These are phyloP conservation scores for Psococerastis gibbosa DNA, from an alignment of 2,888 invertebrate species.

Conservation along the genomic window DNA sequence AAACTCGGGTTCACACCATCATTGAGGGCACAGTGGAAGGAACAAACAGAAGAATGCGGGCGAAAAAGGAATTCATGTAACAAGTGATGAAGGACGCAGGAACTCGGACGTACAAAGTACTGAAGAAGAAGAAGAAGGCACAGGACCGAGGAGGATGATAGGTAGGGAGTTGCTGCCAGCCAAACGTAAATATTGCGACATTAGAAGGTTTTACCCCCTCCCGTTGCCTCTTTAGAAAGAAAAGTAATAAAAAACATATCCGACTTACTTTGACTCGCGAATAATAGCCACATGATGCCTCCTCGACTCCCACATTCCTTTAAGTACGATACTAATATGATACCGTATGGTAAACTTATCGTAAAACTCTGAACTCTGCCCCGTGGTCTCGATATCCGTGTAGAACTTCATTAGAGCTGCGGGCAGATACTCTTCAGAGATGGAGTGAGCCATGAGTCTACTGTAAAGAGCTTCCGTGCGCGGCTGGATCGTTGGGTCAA, in stretches of 20 bases:
- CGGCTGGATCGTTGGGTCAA: slow-evolving; percentile 31
- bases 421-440: slow-evolving; percentile 63
- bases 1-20: too few relatives aligned
- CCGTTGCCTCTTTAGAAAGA: too few relatives aligned
- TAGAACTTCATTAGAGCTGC: slow-evolving; percentile 95
- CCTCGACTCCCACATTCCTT: slow-evolving; percentile 86
- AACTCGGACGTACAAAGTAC: too few relatives aligned
- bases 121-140: too few relatives aligned
- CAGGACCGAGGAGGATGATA: too few relatives aligned
- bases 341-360: slow-evolving; percentile 98
- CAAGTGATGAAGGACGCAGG: too few relatives aligned
- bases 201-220: too few relatives aligned
- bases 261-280: slow-evolving; percentile 52
- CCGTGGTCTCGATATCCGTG: slow-evolving; percentile 93
- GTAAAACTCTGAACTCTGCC: slow-evolving; percentile 95
- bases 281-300: slow-evolving; percentile 73
- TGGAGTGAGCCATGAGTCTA: slow-evolving; percentile 71
- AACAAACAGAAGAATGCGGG: too few relatives aligned
- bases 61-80: too few relatives aligned
- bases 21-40: too few relatives aligned
- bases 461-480: slow-evolving; percentile 37
- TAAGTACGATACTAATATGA: slow-evolving; percentile 92
- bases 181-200: too few relatives aligned
- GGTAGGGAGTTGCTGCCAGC: too few relatives aligned
- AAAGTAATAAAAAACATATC: slow-evolving; percentile 4